Evolutionary conservation across 2,113 vertebrate species (phyloP).

Genomic region (Platysternon megacephalum): DNA sequence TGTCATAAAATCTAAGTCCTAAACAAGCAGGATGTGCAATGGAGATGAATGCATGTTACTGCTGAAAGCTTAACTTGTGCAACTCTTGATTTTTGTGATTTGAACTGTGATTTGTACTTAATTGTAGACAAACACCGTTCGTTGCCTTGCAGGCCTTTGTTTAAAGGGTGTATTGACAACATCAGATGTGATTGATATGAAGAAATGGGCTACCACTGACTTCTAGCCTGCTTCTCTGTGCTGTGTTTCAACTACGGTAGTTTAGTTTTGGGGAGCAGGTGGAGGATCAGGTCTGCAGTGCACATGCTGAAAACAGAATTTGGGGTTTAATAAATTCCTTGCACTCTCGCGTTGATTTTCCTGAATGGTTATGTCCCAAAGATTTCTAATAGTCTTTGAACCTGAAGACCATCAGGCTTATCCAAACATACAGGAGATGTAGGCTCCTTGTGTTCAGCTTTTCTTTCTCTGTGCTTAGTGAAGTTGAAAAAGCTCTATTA

Average conservation of each 20-base stretch:
- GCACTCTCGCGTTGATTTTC: background rate
- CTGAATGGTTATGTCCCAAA: background rate
- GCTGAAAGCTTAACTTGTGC: background rate
- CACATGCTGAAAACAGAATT: background rate
- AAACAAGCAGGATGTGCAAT: background rate
- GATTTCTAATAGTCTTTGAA: background rate
- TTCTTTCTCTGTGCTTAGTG: background rate
- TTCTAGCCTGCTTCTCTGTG: too few species aligned
- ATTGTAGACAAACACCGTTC: background rate
- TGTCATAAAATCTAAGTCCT: background rate
- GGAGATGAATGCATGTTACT: background rate
- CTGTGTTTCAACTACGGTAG: background rate
- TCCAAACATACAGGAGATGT: background rate
- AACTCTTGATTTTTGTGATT: background rate
- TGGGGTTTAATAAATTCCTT: background rate
- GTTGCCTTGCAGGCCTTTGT: background rate
- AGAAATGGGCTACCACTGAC: too few species aligned
- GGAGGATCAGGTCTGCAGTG: background rate
- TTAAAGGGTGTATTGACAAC: too few species aligned
- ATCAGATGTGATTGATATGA: too few species aligned
- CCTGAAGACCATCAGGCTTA: background rate
- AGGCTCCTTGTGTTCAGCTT: background rate
- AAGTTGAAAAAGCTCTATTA: background rate
- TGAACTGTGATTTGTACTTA: background rate
- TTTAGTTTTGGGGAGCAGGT: background rate